Conservation (phyloP, 2,797 vertebrate genomes). For the Echiichthys vipera region DNA sequence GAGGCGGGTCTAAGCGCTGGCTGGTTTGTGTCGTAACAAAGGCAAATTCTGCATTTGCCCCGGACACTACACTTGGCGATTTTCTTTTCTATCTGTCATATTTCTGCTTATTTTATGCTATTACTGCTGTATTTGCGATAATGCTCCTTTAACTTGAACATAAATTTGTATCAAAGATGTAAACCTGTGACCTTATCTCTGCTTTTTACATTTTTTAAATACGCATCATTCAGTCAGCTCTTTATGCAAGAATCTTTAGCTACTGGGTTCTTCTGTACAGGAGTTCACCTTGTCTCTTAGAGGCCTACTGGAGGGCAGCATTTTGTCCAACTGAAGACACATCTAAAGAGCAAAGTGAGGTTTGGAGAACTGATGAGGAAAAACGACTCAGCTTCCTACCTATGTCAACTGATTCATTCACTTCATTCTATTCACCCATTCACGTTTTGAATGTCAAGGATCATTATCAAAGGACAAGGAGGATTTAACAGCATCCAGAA, state of each 20-base stretch:
- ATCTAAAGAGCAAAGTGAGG: background rate
- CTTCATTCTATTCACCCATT: background rate
- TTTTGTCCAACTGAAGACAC: background rate
- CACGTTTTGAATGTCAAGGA: background rate
- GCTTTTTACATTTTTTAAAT: background rate
- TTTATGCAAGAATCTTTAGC: background rate
- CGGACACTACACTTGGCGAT: no score
- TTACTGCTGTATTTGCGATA: no score
- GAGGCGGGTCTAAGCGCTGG: no score
- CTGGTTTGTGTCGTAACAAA: no score
- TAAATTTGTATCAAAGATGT: background rate
- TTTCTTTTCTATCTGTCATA: no score
- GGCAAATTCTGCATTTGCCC: no score
- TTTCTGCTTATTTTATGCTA: no score
- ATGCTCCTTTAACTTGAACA: background rate
- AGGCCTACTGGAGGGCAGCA: background rate
- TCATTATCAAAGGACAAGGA: constrained; percentile 1
- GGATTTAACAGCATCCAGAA: background rate
- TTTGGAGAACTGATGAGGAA: background rate
- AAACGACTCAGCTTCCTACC: background rate
- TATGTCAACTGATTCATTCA: background rate
- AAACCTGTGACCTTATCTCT: background rate
- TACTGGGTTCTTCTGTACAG: background rate
- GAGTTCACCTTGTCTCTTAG: background rate
- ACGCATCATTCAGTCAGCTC: background rate